These are phyloP conservation scores for Ceratosolen solmsi DNA, from an alignment of 1,140 invertebrate species.

Conservation along the genomic window DNA sequence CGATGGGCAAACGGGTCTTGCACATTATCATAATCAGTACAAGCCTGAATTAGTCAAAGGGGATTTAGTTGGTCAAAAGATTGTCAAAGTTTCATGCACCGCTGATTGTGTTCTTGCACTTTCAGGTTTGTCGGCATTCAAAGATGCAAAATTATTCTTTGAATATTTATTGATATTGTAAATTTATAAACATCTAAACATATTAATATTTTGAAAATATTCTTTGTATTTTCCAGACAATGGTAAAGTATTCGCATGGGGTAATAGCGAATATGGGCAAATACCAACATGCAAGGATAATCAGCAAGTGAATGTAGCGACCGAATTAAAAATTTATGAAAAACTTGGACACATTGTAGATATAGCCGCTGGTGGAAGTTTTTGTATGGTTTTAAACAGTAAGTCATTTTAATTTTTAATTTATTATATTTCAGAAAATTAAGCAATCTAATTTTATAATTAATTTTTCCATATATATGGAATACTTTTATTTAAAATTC, in stretches of 20 bases:
- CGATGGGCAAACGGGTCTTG: conserved; percentile 94
- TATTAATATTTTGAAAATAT: background rate
- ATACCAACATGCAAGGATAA: conserved; percentile 71
- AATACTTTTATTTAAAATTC: no score
- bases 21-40: conserved; percentile 78
- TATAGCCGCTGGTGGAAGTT: conserved; percentile 89
- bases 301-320: conserved; percentile 81
- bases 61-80: conserved; percentile 87
- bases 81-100: conserved; percentile 85
- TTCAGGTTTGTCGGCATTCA: conserved; percentile 78
- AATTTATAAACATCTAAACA: background rate
- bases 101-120: conserved; percentile 93
- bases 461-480: conserved; percentile 41
- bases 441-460: background rate
- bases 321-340: conserved; percentile 77
- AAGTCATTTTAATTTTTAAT: conserved; percentile 57
- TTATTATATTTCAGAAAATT: conserved; percentile 27
- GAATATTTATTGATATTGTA: background rate
- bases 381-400: conserved; percentile 89
- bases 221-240: conserved; percentile 77
- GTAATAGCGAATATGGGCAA: conserved; percentile 95
- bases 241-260: conserved; percentile 97
- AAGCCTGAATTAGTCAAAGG: conserved; percentile 81
- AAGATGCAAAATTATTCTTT: background rate
- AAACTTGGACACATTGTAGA: conserved; percentile 85